Evolutionary conservation across 2,888 invertebrate genomes (phyloP), one percentile per base, ranked within the genome.

Genomic region (Rhabditoides inermis): DNA sequence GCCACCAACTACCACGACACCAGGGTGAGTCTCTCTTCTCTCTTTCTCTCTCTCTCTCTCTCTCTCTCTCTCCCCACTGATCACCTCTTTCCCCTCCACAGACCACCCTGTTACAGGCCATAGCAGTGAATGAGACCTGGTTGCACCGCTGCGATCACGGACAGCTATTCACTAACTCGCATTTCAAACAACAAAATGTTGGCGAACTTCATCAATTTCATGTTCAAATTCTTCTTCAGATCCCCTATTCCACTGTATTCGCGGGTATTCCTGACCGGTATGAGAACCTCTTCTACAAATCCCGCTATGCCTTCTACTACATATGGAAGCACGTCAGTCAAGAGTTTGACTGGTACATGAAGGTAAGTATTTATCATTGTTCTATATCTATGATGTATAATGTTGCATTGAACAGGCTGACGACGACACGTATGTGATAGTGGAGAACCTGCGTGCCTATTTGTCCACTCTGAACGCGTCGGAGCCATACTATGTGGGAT

Each of bases 321-420:
- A 58, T 59, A 18, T 65, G 57, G 41, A 51, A 53, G 7, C 41
- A 63, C 22, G 56, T 69, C 32, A 63, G 60, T 0, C 12, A 44
- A 12, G 56, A 69, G 4, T 69, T 68, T 47, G 68, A 68, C 41
- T 69, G 68, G 68, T 68, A 68, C 50, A 40, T 68, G 47, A 68
- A 67, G 53, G 66, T 67, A 18, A 35, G 46, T 51, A n/a, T n/a
- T n/a, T n/a, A n/a, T n/a, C n/a, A n/a, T n/a, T n/a, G n/a, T n/a
- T n/a, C n/a, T n/a, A n/a, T n/a, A n/a, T 32, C 15, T 32, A 10
- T 32, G 10, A 10, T 32, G 32, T 10, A 32, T 7, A 32, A 15
- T 35, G 10, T 7, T 18, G 10, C 3, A 18, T 49, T 22, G 28
- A 32, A 32, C 48, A 69, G 65, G 68, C 68, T 6, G 68, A 70